Percentiles rank a stretch among this genome's conserved stretches.
Evolutionary conservation across 2,113 vertebrate genomes (phyloP).

Genomic region (Ceratotherium simum): DNA sequence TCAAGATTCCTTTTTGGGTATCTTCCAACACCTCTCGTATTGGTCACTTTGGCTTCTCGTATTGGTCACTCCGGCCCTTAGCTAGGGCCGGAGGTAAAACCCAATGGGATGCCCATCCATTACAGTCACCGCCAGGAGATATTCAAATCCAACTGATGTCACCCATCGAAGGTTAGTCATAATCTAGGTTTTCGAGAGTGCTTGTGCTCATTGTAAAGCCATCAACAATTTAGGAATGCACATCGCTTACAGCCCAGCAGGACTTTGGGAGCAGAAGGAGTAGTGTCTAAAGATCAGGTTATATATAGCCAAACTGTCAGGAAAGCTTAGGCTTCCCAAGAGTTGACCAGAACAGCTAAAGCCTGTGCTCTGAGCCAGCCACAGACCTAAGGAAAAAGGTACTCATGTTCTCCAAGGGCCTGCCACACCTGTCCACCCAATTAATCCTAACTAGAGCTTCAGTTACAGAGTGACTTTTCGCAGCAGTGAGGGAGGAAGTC

Average conservation of each 20-base stretch:
- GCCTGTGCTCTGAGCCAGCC: background rate
- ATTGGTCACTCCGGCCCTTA: background rate
- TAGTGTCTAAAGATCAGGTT: background rate
- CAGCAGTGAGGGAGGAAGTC: background rate
- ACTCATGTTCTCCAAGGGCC: background rate
- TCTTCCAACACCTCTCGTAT: background rate
- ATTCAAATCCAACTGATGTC: background rate
- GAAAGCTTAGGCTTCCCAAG: background rate
- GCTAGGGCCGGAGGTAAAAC: background rate
- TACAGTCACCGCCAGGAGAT: background rate
- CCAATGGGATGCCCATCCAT: background rate
- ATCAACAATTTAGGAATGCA: background rate
- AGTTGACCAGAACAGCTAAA: constrained; percentile 39
- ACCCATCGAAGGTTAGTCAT: background rate
- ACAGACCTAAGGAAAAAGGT: constrained; percentile 36
- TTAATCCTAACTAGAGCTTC: background rate
- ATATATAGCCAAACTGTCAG: background rate
- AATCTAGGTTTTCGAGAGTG: background rate
- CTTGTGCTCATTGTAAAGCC: background rate
- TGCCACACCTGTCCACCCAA: background rate
- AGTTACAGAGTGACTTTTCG: background rate
- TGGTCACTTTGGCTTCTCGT: background rate
- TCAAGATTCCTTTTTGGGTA: background rate
- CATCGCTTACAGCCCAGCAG: background rate
- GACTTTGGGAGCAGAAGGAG: background rate